These are phyloP conservation scores for Lutjanus erythropterus DNA, from an alignment of 2,113 vertebrate genomes.

Conservation along the genomic window DNA sequence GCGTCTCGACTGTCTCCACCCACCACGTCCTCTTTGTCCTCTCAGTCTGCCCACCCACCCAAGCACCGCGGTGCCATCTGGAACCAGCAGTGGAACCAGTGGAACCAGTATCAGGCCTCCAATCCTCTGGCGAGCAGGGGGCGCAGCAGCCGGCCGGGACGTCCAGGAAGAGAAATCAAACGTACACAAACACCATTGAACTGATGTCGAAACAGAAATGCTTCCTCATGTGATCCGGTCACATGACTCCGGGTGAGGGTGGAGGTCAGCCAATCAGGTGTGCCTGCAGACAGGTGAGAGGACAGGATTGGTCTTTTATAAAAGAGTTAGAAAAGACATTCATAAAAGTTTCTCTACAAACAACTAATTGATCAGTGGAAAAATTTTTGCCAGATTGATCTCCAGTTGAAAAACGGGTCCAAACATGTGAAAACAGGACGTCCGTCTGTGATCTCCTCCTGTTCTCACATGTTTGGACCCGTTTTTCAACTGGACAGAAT, in stretches of 20 bases:
- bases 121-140: conserved; percentile 36
- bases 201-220: conserved; percentile 89
- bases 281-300: conserved; percentile 80
- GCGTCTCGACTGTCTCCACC: conserved; percentile 9
- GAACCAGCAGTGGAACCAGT: background rate
- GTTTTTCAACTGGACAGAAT: too few species aligned
- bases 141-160: conserved; percentile 70
- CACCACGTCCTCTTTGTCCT: conserved; percentile 12
- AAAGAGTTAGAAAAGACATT: too few species aligned
- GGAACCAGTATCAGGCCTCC: background rate
- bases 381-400: too few species aligned
- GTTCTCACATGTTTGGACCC: too few species aligned
- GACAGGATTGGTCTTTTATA: background rate
- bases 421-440: too few species aligned
- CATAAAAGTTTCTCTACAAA: too few species aligned
- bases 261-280: conserved; percentile 82
- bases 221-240: conserved; percentile 92
- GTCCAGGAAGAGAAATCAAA: conserved; percentile 84
- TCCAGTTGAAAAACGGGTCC: too few species aligned
- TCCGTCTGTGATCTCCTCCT: too few species aligned
- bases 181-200: conserved; percentile 91
- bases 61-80: background rate
- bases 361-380: too few species aligned
- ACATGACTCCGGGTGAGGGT: conserved; percentile 86
- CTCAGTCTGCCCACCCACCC: background rate